Evolutionary conservation across 2,797 vertebrate species (phyloP).

Genomic region (Caiman crocodilus): DNA sequence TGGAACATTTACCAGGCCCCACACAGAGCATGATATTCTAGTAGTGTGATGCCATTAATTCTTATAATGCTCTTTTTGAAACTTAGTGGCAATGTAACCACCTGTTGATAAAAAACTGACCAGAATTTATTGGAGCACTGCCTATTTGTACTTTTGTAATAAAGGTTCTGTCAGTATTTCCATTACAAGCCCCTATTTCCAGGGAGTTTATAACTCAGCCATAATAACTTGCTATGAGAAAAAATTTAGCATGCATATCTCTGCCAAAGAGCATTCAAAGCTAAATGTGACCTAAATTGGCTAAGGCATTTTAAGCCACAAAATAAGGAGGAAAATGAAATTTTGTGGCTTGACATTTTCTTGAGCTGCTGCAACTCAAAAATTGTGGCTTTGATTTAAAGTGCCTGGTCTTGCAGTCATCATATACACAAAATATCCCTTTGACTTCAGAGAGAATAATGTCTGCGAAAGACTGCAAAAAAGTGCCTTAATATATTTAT

Average conservation of each 20-base stretch:
- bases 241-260: constrained; percentile 18
- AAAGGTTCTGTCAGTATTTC: constrained; percentile 54
- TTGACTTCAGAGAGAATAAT: constrained; percentile 41
- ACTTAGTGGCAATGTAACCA: constrained; percentile 24
- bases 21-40: background rate
- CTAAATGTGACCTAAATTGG: constrained; percentile 6
- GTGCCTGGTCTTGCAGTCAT: background rate
- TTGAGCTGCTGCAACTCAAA: constrained; percentile 24
- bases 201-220: constrained; percentile 42
- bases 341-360: constrained; percentile 27
- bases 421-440: background rate
- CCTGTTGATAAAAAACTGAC: background rate
- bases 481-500: constrained; percentile 46
- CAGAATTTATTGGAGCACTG: constrained; percentile 6
- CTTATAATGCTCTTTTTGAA: constrained; percentile 25
- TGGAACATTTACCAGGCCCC: background rate
- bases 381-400: constrained; percentile 3
- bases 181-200: constrained; percentile 44
- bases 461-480: constrained; percentile 32
- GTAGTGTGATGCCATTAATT: background rate
- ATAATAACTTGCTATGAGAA: constrained; percentile 37
- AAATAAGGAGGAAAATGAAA: background rate
- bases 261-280: constrained; percentile 30
- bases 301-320: constrained; percentile 28
- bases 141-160: constrained; percentile 32